phyloP scores from a whole-genome alignment of 2,888 invertebrate genomes.

The Eilema depressum region DNA sequence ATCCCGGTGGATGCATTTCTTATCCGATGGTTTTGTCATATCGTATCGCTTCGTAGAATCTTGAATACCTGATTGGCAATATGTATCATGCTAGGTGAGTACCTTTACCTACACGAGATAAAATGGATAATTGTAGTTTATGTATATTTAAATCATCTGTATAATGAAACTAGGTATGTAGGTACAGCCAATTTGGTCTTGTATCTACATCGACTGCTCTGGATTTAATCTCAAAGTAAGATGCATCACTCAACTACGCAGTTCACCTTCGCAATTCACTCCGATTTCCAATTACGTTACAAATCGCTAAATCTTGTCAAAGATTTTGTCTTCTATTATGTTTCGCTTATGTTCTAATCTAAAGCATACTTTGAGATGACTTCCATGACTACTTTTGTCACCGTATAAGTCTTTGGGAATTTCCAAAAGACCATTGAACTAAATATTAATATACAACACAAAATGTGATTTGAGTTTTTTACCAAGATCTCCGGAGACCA shows the following conservation, averaged over 20 bases:
- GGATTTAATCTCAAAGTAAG: not conserved
- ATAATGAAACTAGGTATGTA: not conserved
- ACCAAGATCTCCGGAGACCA: not conserved
- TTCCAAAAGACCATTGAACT: too few species aligned
- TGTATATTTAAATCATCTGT: not conserved
- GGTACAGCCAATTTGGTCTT: not conserved
- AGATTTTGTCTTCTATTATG: not conserved
- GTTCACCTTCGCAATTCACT: too few species aligned
- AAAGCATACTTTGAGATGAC: not conserved
- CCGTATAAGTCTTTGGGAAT: too few species aligned
- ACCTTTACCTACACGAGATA: too few species aligned
- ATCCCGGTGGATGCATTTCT: constrained; percentile 41
- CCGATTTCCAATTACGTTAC: not conserved
- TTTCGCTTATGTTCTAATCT: not conserved
- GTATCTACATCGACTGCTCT: not conserved
- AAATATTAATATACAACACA: too few species aligned
- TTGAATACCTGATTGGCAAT: constrained; percentile 30
- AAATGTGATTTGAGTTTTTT: not conserved
- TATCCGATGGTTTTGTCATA: constrained; percentile 39
- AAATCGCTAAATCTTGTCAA: not conserved
- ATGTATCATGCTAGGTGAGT: not conserved
- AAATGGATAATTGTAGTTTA: not conserved
- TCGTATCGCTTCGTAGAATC: constrained; percentile 20
- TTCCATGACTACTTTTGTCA: not conserved
- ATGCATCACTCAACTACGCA: not conserved